Evolutionary conservation across 2,113 vertebrate genomes (phyloP).

Genomic region (Rana temporaria): DNA sequence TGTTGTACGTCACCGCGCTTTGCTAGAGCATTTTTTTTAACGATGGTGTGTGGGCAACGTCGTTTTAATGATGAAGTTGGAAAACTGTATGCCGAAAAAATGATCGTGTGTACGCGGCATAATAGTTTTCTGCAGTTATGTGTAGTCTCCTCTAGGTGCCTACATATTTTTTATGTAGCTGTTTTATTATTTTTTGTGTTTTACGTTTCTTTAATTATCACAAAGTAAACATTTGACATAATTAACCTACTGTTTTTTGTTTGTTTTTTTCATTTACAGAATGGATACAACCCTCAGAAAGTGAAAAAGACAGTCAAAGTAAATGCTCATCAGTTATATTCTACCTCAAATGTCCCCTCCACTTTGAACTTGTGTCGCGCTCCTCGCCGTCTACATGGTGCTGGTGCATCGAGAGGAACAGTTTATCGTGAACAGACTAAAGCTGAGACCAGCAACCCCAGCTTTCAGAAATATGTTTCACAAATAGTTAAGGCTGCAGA

Average conservation of each 20-base stretch:
- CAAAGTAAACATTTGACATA: background rate
- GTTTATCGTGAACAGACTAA: slow-evolving; percentile 65
- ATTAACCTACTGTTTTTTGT: background rate
- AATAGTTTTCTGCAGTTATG: no score
- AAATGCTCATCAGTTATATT: slow-evolving; percentile 77
- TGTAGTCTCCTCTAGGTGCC: background rate
- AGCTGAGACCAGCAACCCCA: slow-evolving; percentile 67
- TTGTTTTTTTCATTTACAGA: slow-evolving; percentile 72
- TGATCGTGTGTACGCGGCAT: no score
- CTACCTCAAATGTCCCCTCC: slow-evolving; percentile 71
- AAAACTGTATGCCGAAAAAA: no score
- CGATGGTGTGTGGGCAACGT: no score
- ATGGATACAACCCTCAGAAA: slow-evolving; percentile 82
- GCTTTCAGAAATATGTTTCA: slow-evolving; percentile 82
- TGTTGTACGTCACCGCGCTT: no score
- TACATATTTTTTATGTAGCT: background rate
- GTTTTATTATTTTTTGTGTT: background rate
- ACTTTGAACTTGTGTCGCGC: slow-evolving; percentile 72
- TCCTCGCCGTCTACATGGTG: slow-evolving; percentile 71
- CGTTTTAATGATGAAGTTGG: no score
- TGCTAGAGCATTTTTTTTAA: no score
- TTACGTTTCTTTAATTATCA: background rate
- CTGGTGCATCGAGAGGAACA: slow-evolving; percentile 48
- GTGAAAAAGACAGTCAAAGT: slow-evolving; percentile 81
- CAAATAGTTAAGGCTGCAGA: slow-evolving; percentile 83